Evolutionary conservation across 2,888 invertebrate genomes (phyloP).

Genomic region (Drosophila mettleri): DNA sequence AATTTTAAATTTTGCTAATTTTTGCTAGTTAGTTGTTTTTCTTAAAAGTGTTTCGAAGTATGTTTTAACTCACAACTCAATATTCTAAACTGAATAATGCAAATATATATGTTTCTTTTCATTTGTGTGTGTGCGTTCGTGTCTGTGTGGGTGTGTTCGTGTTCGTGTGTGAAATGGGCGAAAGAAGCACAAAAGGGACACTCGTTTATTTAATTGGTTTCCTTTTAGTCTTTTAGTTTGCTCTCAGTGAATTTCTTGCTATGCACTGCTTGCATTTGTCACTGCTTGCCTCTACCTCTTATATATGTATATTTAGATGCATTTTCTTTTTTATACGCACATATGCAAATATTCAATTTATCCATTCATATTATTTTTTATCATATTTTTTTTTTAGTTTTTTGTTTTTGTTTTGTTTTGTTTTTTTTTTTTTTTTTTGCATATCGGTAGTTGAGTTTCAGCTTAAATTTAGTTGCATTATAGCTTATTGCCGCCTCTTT

Average conservation of each 20-base stretch:
- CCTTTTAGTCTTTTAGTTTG: constrained; percentile 72
- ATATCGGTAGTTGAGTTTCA: constrained; percentile 60
- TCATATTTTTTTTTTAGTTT: constrained; percentile 21
- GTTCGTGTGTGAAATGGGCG: constrained; percentile 36
- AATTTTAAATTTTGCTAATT: constrained; percentile 83
- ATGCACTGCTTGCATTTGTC: constrained; percentile 14
- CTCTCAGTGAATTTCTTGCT: constrained; percentile 38
- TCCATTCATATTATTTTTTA: constrained; percentile 17
- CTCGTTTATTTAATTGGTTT: constrained; percentile 50
- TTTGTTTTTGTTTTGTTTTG: constrained; percentile 10
- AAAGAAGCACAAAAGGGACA: constrained; percentile 70
- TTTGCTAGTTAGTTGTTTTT: constrained; percentile 75
- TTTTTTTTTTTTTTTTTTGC: constrained; percentile 13
- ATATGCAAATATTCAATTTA: constrained; percentile 42
- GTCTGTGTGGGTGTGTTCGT: constrained; percentile 18
- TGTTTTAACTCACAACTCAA: constrained; percentile 64
- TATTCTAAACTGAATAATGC: constrained; percentile 48
- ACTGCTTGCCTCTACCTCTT: constrained; percentile 47
- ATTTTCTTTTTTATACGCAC: constrained; percentile 14
- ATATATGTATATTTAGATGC: constrained; percentile 40
- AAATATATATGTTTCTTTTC: constrained; percentile 22
- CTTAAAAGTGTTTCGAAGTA: constrained; percentile 68
- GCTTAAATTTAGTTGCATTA: constrained; percentile 60
- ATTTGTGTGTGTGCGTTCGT: constrained; percentile 27
- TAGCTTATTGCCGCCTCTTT: constrained; percentile 74